A percentile compares a stretch with the other conserved stretches of the same genome.
Evolutionary conservation across 2,113 vertebrate species (phyloP).

Genomic region (Nyctereutes procyonoides): DNA sequence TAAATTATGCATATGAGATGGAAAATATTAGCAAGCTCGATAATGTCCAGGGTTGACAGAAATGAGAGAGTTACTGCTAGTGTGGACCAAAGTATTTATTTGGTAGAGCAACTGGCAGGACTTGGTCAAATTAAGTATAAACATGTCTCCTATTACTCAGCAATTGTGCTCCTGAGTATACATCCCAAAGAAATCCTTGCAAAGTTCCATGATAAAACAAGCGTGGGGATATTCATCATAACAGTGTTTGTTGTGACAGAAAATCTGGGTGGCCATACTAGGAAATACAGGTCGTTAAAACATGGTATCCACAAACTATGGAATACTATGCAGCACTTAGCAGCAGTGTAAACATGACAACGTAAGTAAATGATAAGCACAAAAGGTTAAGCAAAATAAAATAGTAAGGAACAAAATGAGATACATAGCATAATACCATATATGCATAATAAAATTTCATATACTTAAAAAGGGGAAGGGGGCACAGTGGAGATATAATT

Average conservation of each 20-base stretch:
- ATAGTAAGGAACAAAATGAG: not conserved
- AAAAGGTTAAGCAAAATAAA: not conserved
- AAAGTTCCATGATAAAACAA: not conserved
- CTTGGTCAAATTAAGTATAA: not conserved
- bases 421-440: not conserved
- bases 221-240: not conserved
- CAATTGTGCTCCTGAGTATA: not conserved
- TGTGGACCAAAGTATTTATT: not conserved
- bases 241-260: not conserved
- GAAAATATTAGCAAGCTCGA: not conserved
- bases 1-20: not conserved
- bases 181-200: not conserved
- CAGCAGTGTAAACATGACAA: not conserved
- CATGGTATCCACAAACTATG: not conserved
- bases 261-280: not conserved
- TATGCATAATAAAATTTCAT: constrained; percentile 29
- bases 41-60: not conserved
- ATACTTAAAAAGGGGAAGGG: not conserved
- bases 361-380: not conserved
- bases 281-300: not conserved
- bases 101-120: not conserved
- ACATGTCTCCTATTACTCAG: not conserved
- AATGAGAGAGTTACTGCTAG: not conserved
- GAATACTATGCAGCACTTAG: not conserved
- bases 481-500: not conserved